Evolutionary conservation across 2,888 invertebrate genomes (phyloP).

Genomic region (Acrobasis consociella): DNA sequence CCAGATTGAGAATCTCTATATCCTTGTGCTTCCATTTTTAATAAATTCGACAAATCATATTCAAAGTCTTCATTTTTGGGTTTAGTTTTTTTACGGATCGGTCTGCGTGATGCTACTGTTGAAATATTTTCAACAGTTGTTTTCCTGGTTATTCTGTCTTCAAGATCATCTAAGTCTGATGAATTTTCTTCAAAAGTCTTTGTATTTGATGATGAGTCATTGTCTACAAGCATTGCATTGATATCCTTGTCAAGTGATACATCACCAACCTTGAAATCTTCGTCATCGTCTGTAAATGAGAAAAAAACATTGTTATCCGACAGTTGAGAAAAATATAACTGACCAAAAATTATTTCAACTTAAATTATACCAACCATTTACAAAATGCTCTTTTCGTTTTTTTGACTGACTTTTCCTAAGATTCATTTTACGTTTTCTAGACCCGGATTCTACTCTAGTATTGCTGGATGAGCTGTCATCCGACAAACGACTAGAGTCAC

Average conservation of each 20-base stretch:
- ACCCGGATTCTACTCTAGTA: constrained; percentile 53
- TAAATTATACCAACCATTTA: constrained; percentile 46
- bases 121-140: constrained; percentile 36
- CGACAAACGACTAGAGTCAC: constrained; percentile 71
- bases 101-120: constrained; percentile 73
- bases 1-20: constrained; percentile 65
- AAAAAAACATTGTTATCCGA: constrained; percentile 13
- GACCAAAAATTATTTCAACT: too few relatives aligned
- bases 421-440: constrained; percentile 62
- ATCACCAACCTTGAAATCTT: constrained; percentile 45
- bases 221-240: constrained; percentile 40
- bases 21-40: constrained; percentile 79
- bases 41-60: constrained; percentile 85
- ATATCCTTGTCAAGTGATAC: constrained; percentile 42
- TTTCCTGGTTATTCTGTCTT: constrained; percentile 57
- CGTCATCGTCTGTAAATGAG: constrained; percentile 53
- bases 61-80: constrained; percentile 87
- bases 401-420: constrained; percentile 49
- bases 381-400: constrained; percentile 50
- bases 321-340: neutral
- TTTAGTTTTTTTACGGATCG: constrained; percentile 85
- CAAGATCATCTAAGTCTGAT: constrained; percentile 70
- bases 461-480: constrained; percentile 74
- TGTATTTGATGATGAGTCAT: constrained; percentile 49
- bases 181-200: constrained; percentile 75